Conservation (phyloP, 1,140 invertebrate species). For the Chironomus tepperi region DNA sequence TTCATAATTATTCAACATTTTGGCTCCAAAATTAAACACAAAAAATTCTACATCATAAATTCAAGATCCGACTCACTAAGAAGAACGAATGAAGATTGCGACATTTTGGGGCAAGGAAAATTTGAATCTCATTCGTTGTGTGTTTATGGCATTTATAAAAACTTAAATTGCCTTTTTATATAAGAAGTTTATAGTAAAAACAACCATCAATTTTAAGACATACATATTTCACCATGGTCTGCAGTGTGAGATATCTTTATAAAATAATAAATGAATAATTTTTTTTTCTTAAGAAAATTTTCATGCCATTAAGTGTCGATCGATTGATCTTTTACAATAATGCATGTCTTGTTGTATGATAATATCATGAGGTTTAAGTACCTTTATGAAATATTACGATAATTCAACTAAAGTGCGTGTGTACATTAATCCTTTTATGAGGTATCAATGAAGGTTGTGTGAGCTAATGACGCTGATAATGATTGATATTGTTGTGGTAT, state of each 20-base stretch:
- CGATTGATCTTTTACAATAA: neutral
- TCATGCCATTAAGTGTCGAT: slow-evolving; percentile 1
- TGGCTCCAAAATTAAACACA: too few relatives aligned
- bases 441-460: too few relatives aligned
- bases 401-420: slow-evolving; percentile 11
- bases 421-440: slow-evolving; percentile 15
- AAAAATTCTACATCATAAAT: neutral
- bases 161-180: neutral
- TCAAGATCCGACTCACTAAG: neutral
- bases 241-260: neutral
- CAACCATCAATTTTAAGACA: slow-evolving; percentile 1
- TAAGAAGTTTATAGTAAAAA: neutral
- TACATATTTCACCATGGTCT: neutral
- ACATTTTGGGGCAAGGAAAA: neutral
- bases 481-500: too few relatives aligned
- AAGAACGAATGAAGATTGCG: neutral
- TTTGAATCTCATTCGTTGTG: neutral
- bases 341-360: neutral
- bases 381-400: neutral
- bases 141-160: neutral
- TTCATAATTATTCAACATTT: neutral
- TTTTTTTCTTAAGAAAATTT: slow-evolving; percentile 1
- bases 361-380: neutral
- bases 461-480: too few relatives aligned
- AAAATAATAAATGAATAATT: neutral